Base-by-base conservation (phyloP, 2,888 invertebrate genomes). In the Muschampia plurimacula region DNA sequence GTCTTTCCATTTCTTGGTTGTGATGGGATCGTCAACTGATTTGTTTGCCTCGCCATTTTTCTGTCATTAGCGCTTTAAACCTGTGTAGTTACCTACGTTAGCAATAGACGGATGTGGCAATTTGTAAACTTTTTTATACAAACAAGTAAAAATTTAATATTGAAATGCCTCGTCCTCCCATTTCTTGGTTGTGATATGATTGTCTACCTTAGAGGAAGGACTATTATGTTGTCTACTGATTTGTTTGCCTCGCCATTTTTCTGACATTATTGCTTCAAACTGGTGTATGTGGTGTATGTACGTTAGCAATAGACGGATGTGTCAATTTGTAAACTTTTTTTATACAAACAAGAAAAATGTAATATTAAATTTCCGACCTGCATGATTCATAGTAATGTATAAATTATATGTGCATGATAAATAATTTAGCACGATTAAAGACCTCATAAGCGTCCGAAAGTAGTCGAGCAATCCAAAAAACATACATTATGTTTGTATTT, bases 101-200 rank as follows among this genome's bases (percentile, higher is more conserved):
- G 60, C 32, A 8, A 36, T 60, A 60, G 8, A 36, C 12, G 32
- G 13, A 36, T 60, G 8, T 36, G 6, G 13, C 0, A 32, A 32
- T 32, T 59, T 59, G 41, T 41, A 41, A 41, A 41, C 41, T 6
- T 41, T 41, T 41, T 41, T 8, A 10, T 10, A 41, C 41, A 10
- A 41, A 41, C 2, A 41, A 8, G 10, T 2, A 10, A 10, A 8
- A 41, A 41, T 4, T 9, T 41, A 9, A 41, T 4, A 4, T 22
- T 22, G 22, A 22, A 73, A 72, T 15, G 28, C 44, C 75, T 76
- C 74, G 69, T 65, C 41, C 73, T 73, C 65, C 12, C 59, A 71
- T 69, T 72, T 72, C 59, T 15, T 71, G 41, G 46, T 57, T 67
- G 63, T 64, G 41, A 57, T 67, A 46, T 64, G 49, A 69, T 73